Base-by-base conservation (phyloP, 2,113 vertebrate species). In the Pedionomus torquatus region DNA sequence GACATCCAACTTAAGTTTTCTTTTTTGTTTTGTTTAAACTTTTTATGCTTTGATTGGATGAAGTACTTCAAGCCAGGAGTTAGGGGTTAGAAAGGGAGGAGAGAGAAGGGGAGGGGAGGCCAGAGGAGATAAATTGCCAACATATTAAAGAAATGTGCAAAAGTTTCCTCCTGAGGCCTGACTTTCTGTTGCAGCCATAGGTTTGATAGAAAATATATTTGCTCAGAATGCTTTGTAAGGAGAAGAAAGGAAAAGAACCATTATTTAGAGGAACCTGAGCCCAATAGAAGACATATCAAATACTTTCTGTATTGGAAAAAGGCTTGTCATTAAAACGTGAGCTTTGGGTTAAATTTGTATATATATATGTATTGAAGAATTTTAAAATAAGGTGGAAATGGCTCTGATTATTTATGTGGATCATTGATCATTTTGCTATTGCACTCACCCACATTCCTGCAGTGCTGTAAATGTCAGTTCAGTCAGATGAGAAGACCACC, bases 1-100 rank as follows among this genome's bases (percentile, higher is more conserved):
- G 83, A 87, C 80, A 71, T 92, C 64, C 87, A 65, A 77, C 90
- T 92, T 94, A 46, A 80, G 71, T 83, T 95, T 92, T 60, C 76
- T 94, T 92, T 78, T 80, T 86, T 91, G 83, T 96, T 96, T 93
- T 93, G 57, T 87, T 96, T 96, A 93, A 96, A 85, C 2, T 41
- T 87, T 92, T 91, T 31, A 6, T 52, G 31, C 81, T 94, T 96
- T 96, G 94, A 95, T 93, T 96, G 91, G 83, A 43, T 60, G 83
- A 86, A 91, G 70, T 52, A 82, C 52, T 95, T 69, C 87, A 89
- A 96, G 81, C 18, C 69, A 68, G 83, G 77, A 95, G 76, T 94
- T 75, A 4, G 9, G 48, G 63, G 79, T 77, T 80, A 79, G 80
- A 82, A 44, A 87, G 80, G 51, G 76, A 60, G 41, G 35, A 58